phyloP scores from a whole-genome alignment of 2,113 vertebrate genomes.

The Lichenostomus cassidix region DNA sequence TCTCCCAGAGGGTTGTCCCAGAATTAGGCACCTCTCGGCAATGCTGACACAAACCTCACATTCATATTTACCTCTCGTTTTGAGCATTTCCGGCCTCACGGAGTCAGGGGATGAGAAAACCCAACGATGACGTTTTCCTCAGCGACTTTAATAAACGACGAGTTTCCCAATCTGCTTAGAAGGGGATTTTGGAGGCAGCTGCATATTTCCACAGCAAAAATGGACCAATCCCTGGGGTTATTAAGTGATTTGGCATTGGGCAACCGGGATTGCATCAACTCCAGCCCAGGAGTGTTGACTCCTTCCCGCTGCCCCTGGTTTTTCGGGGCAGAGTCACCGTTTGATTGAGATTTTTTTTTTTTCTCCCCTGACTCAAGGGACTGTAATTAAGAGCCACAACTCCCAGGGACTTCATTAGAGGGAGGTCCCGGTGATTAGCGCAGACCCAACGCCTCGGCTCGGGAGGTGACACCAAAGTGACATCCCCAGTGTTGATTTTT shows the following conservation, averaged over 20 bases:
- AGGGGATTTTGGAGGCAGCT: constrained; percentile 11
- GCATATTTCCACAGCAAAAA: neutral
- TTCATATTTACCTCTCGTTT: neutral
- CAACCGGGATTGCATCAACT: constrained; percentile 26
- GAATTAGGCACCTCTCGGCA: neutral
- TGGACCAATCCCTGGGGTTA: constrained; percentile 4
- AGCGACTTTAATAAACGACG: neutral
- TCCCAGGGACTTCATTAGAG: neutral
- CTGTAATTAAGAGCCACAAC: constrained; percentile 7
- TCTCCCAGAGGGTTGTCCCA: neutral
- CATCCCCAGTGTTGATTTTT: rapidly evolving
- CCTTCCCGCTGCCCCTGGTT: neutral
- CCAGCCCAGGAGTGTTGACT: neutral
- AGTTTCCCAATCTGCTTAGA: constrained; percentile 51
- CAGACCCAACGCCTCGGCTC: neutral
- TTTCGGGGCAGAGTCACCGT: neutral
- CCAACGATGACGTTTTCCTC: neutral
- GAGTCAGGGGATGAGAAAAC: neutral
- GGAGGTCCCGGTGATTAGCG: neutral
- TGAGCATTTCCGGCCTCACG: neutral
- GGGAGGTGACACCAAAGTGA: neutral
- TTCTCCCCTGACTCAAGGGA: neutral
- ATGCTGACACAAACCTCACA: neutral
- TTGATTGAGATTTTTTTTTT: neutral
- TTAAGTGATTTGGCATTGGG: constrained; percentile 30